phyloP scores from a whole-genome alignment of 2,113 vertebrate genomes.

The Mesocricetus auratus region DNA sequence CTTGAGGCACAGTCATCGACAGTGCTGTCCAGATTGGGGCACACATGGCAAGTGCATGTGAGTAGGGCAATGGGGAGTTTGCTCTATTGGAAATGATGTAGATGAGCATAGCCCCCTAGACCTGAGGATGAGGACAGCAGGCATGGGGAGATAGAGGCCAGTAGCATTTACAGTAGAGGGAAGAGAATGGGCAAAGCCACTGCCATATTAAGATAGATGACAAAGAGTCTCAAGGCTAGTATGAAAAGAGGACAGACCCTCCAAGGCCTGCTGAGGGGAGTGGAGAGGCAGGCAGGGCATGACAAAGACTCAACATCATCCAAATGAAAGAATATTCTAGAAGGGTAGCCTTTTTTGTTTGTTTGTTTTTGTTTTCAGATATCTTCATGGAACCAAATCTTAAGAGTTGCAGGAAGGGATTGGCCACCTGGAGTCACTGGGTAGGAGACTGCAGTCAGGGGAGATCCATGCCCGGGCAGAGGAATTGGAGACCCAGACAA shows the following conservation, averaged over 20 bases:
- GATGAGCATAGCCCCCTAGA: neutral
- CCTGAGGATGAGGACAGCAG: neutral
- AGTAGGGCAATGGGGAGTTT: accelerated
- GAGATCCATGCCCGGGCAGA: neutral
- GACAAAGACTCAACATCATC: neutral
- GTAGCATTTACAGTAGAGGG: neutral
- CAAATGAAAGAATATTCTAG: neutral
- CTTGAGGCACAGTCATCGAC: neutral
- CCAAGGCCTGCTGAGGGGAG: neutral
- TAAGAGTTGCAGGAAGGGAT: neutral
- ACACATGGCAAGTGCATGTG: accelerated
- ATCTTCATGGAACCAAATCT: neutral
- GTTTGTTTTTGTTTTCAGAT: neutral
- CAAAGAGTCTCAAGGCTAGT: neutral
- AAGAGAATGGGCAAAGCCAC: neutral
- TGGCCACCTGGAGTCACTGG: neutral
- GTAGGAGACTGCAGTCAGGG: neutral
- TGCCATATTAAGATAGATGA: neutral
- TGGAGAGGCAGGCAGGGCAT: neutral
- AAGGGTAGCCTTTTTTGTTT: neutral
- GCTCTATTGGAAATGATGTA: accelerated
- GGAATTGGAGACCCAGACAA: neutral
- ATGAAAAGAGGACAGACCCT: neutral
- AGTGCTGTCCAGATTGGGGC: neutral
- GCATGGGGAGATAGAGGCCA: neutral